Evolutionary conservation across 2,113 vertebrate species (phyloP).

Genomic region (Talpa occidentalis): DNA sequence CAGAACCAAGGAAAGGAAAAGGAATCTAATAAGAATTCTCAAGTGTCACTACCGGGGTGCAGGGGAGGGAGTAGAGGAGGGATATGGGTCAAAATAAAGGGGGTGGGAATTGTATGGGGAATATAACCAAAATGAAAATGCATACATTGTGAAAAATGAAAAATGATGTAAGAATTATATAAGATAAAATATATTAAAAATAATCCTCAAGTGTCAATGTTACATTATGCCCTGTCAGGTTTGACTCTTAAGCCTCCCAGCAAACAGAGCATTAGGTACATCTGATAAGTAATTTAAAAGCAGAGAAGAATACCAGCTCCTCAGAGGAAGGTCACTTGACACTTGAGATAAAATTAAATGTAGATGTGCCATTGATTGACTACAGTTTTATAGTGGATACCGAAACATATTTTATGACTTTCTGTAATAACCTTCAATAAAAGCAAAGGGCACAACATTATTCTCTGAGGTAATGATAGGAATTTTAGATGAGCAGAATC

Average conservation of each 20-base stretch:
- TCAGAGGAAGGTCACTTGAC: not conserved
- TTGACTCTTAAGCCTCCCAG: not conserved
- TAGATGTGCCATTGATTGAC: not conserved
- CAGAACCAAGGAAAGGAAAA: not conserved
- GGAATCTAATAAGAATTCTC: not conserved
- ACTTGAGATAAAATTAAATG: not conserved
- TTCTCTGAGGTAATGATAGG: not conserved
- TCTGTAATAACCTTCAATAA: conserved; percentile 19
- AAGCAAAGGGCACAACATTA: not conserved
- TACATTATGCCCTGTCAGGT: not conserved
- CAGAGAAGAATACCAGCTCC: not conserved
- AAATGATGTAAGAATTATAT: no score
- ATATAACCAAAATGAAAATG: no score
- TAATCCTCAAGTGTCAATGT: not conserved
- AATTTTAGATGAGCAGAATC: conserved; percentile 1
- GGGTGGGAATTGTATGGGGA: no score
- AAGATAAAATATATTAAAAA: no score
- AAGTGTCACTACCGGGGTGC: no score
- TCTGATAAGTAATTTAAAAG: not conserved
- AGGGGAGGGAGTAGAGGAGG: no score
- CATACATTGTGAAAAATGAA: no score
- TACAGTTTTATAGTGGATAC: not conserved
- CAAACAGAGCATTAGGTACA: not conserved
- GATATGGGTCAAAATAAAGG: no score
- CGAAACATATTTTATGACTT: not conserved